Evolutionary conservation across 2,888 invertebrate genomes (phyloP).

Genomic region (Salpingus planirostris): DNA sequence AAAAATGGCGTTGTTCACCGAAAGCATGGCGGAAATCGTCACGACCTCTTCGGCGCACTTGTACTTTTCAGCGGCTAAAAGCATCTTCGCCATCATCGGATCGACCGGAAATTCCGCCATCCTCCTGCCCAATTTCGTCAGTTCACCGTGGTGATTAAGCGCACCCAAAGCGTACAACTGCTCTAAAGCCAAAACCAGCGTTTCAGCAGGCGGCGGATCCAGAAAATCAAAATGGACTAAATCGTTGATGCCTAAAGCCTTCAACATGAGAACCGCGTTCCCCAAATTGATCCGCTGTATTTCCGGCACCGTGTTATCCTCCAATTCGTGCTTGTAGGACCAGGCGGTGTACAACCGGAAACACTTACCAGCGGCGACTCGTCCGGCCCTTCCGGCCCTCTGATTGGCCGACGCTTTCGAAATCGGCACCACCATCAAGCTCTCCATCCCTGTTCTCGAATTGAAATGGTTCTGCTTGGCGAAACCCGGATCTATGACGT

Average conservation of each 20-base stretch:
- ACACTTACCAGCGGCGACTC: slow-evolving; percentile 96
- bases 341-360: slow-evolving; percentile 96
- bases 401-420: slow-evolving; percentile 98
- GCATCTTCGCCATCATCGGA: slow-evolving; percentile 98
- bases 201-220: slow-evolving; percentile 95
- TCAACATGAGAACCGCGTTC: slow-evolving; percentile 93
- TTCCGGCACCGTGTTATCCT: slow-evolving; percentile 97
- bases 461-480: slow-evolving; percentile 98
- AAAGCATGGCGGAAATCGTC: slow-evolving; percentile 94
- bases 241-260: slow-evolving; percentile 96
- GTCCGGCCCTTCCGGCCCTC: slow-evolving; percentile 89
- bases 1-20: slow-evolving; percentile 88
- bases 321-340: slow-evolving; percentile 97
- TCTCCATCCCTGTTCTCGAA: slow-evolving; percentile 97
- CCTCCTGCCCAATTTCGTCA: slow-evolving; percentile 91
- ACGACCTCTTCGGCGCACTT: slow-evolving; percentile 96
- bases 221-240: slow-evolving; percentile 96
- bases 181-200: slow-evolving; percentile 75
- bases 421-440: slow-evolving; percentile 95
- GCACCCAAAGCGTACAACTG: slow-evolving; percentile 97
- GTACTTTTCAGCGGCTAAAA: slow-evolving; percentile 95
- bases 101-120: slow-evolving; percentile 99
- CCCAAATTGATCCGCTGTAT: slow-evolving; percentile 96
- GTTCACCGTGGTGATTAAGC: slow-evolving; percentile 92
- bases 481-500: slow-evolving; percentile 99